Conservation (phyloP, 2,888 invertebrate species). For the Lamproptera curius region DNA sequence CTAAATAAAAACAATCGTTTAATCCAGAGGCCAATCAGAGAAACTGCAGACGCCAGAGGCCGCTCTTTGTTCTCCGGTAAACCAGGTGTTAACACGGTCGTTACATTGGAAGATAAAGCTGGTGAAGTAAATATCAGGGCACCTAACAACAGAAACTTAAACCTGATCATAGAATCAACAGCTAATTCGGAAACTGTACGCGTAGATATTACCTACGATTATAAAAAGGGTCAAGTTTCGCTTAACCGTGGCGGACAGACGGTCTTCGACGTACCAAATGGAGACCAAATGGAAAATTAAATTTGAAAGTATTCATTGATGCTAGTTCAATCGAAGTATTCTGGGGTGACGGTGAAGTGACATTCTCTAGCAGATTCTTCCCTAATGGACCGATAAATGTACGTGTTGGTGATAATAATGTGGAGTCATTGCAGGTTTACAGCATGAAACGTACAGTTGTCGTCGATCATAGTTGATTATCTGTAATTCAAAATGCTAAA, state of each 20-base stretch:
- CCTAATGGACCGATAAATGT: conserved; percentile 25
- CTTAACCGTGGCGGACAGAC: conserved; percentile 52
- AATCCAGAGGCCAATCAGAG: conserved; percentile 46
- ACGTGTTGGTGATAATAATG: conserved; percentile 10
- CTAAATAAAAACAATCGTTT: conserved; percentile 39
- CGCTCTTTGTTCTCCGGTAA: conserved; percentile 32
- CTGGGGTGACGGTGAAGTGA: conserved; percentile 31
- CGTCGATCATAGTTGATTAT: neutral
- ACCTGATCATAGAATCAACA: conserved; percentile 40
- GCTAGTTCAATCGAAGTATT: conserved; percentile 33
- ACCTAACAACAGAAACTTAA: conserved; percentile 30
- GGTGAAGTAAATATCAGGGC: conserved; percentile 45
- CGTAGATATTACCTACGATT: conserved; percentile 43
- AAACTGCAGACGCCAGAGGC: conserved; percentile 33
- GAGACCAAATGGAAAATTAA: conserved; percentile 33
- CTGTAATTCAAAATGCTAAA: too few relatives aligned
- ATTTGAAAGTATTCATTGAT: conserved; percentile 25
- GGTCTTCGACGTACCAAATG: conserved; percentile 46
- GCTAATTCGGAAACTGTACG: conserved; percentile 32
- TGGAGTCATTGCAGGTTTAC: conserved; percentile 8
- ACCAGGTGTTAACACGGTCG: conserved; percentile 26
- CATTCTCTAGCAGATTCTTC: conserved; percentile 32
- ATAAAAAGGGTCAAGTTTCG: conserved; percentile 32
- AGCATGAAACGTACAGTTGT: conserved; percentile 12
- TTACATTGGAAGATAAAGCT: conserved; percentile 39